These are phyloP conservation scores for Clarias macrocephalus DNA, from an alignment of 2,113 vertebrate genomes.

Conservation along the genomic window DNA sequence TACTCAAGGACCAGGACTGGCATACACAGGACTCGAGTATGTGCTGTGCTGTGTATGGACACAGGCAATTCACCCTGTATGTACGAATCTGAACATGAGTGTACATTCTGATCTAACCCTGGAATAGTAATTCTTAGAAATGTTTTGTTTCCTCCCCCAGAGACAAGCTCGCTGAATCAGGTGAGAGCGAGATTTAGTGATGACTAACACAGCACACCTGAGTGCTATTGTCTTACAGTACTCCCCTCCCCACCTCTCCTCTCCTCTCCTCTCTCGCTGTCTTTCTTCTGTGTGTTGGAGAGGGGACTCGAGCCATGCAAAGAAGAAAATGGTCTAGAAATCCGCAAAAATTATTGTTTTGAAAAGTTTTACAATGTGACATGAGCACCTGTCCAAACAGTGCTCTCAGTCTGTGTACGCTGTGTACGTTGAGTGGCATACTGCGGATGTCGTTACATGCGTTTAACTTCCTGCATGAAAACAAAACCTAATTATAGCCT, in stretches of 20 bases:
- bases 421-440: neutral
- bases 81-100: neutral
- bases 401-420: neutral
- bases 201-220: neutral
- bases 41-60: neutral
- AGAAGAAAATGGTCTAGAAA: neutral
- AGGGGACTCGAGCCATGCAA: neutral
- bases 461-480: neutral
- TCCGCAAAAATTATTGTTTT: neutral
- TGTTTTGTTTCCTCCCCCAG: neutral
- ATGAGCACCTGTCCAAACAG: neutral
- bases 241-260: neutral
- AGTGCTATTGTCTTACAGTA: neutral
- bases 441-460: neutral
- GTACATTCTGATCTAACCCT: neutral
- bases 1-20: neutral
- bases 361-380: neutral
- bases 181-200: neutral
- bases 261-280: neutral
- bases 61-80: neutral
- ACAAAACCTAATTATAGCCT: neutral
- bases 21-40: neutral
- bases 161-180: neutral
- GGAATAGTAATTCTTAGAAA: constrained; percentile 6
- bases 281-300: too few species aligned